Conservation (phyloP, 1,140 invertebrate species). For the Fopius arisanus region DNA sequence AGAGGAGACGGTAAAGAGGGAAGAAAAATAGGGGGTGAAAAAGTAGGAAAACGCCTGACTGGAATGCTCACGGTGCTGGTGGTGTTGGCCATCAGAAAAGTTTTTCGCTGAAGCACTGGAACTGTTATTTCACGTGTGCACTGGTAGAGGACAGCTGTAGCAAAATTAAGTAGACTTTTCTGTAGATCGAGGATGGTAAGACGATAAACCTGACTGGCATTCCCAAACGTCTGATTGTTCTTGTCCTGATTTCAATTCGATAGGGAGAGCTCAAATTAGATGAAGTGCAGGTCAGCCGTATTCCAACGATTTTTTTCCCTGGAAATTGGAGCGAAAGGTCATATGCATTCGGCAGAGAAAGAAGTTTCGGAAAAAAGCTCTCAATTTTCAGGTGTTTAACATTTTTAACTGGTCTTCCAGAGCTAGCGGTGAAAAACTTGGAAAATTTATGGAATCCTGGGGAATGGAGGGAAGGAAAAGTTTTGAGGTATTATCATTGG, state of each 20-base stretch:
- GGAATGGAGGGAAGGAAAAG: too few relatives aligned
- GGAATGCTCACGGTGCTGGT: neutral
- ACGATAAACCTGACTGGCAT: slow-evolving; percentile 7
- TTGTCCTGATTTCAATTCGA: slow-evolving; percentile 6
- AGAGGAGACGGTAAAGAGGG: neutral
- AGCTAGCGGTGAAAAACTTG: too few relatives aligned
- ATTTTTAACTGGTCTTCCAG: too few relatives aligned
- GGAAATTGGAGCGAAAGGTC: too few relatives aligned
- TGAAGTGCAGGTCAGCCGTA: neutral
- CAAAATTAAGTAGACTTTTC: neutral
- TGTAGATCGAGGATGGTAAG: slow-evolving; percentile 1
- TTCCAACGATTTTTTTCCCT: too few relatives aligned
- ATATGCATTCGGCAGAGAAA: too few relatives aligned
- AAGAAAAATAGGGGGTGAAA: neutral
- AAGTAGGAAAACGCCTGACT: neutral
- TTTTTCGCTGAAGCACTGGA: neutral
- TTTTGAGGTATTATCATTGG: too few relatives aligned
- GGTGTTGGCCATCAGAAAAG: neutral
- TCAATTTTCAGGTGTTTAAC: too few relatives aligned
- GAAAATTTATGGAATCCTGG: too few relatives aligned
- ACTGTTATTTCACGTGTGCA: neutral
- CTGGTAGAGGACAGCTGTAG: neutral
- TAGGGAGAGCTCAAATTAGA: neutral
- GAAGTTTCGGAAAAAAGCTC: too few relatives aligned
- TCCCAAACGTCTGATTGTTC: slow-evolving; percentile 9